A percentile compares a stretch with the other conserved stretches of the same genome.
phyloP scores from a whole-genome alignment of 2,113 vertebrate species.

The Penelope pileata region DNA sequence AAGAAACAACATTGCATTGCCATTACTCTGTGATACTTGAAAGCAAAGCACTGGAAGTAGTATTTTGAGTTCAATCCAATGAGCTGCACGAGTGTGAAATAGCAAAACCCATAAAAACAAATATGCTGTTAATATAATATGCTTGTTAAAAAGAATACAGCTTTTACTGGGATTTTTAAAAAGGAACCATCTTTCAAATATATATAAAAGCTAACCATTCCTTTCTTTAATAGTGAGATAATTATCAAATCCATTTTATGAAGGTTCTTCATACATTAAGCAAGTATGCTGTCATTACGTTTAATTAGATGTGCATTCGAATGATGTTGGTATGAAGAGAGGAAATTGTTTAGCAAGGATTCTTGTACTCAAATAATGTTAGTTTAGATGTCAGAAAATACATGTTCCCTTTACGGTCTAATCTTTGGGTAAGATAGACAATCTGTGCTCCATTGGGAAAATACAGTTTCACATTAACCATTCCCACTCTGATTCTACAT shows the following conservation, averaged over 20 bases:
- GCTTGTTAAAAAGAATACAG: not conserved
- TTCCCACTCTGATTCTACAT: not conserved
- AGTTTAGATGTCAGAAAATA: not conserved
- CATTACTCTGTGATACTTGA: not conserved
- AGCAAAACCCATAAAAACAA: not conserved
- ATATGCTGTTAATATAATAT: not conserved
- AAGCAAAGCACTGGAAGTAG: not conserved
- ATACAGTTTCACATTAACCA: not conserved
- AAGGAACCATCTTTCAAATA: not conserved
- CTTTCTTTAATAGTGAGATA: not conserved
- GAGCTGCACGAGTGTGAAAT: not conserved
- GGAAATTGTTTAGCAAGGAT: not conserved
- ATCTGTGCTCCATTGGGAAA: not conserved
- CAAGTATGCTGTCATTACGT: not conserved
- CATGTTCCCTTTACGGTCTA: not conserved
- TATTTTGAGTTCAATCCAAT: not conserved
- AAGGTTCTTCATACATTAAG: not conserved
- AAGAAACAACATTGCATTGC: not conserved
- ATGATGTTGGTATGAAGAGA: not conserved
- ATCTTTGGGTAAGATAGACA: not conserved
- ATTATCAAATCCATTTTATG: constrained; percentile 4
- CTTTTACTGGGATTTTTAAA: not conserved
- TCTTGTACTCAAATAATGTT: not conserved
- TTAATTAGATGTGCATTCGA: not conserved
- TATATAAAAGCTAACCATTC: not conserved